A percentile compares a stretch with the other conserved stretches of the same genome.
These are phyloP conservation scores for Drosophila auraria DNA, from an alignment of 1,140 invertebrate species.

Conservation along the genomic window DNA sequence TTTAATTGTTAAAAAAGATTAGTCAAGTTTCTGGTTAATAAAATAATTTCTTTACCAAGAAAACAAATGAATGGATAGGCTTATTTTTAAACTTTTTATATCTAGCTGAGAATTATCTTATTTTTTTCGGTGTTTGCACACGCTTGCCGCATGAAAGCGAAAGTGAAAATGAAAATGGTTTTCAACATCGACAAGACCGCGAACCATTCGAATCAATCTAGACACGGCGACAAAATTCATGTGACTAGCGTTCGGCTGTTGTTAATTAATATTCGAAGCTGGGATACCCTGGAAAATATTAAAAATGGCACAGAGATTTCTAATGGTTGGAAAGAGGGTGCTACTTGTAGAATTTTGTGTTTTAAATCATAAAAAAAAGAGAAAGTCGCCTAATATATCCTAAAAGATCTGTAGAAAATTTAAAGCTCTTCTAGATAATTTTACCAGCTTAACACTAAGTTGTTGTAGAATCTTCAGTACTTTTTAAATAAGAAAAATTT, in stretches of 20 bases:
- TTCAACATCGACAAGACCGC: constrained; percentile 55
- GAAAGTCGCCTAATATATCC: no score
- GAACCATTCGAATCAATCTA: constrained; percentile 76
- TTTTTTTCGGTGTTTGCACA: constrained; percentile 27
- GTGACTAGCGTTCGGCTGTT: constrained; percentile 46
- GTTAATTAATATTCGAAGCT: not conserved
- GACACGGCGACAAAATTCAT: constrained; percentile 78
- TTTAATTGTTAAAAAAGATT: not conserved
- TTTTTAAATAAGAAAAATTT: not conserved
- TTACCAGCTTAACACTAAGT: no score
- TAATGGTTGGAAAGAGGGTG: no score
- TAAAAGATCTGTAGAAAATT: no score
- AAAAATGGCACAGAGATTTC: no score
- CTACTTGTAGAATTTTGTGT: no score
- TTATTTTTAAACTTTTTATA: constrained; percentile 1
- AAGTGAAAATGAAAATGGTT: constrained; percentile 47
- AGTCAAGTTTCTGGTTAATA: not conserved
- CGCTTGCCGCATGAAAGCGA: constrained; percentile 35
- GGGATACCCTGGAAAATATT: constrained; percentile 32
- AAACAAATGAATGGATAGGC: not conserved
- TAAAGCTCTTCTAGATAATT: not conserved
- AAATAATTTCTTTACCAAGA: not conserved
- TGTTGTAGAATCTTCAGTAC: not conserved
- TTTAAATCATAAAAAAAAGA: no score
- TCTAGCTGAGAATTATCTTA: not conserved